These are phyloP conservation scores for Tenebrio molitor DNA, from an alignment of 1,140 invertebrate species.

Conservation along the genomic window DNA sequence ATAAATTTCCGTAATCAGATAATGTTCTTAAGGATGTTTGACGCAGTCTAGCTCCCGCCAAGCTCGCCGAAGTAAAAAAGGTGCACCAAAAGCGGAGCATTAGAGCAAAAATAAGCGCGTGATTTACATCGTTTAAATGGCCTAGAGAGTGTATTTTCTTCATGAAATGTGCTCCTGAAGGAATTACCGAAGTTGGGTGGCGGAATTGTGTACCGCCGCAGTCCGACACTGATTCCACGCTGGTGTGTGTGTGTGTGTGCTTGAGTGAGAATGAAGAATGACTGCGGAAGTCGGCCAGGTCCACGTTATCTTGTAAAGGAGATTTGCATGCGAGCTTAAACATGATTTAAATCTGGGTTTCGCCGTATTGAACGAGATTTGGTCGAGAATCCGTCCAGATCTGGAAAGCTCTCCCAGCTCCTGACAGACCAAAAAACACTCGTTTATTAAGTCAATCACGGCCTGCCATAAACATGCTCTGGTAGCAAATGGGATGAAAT, in stretches of 20 bases:
- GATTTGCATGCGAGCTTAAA: constrained; percentile 46
- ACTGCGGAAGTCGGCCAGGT: constrained; percentile 44
- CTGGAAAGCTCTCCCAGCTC: not conserved
- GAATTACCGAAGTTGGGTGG: constrained; percentile 5
- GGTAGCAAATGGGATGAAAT: constrained; percentile 33
- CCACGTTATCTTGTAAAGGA: constrained; percentile 45
- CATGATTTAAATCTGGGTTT: constrained; percentile 41
- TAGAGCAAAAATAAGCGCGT: constrained; percentile 3
- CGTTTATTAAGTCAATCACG: constrained; percentile 38
- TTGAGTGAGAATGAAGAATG: constrained; percentile 41
- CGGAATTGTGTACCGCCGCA: constrained; percentile 9
- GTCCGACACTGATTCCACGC: not conserved
- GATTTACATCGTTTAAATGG: constrained; percentile 25
- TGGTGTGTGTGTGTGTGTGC: constrained; percentile 32
- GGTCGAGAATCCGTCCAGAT: not conserved
- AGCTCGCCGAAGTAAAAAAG: no score
- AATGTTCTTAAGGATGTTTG: no score
- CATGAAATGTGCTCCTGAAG: constrained; percentile 22
- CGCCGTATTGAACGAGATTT: constrained; percentile 5
- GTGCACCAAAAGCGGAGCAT: no score
- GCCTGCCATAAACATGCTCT: constrained; percentile 34
- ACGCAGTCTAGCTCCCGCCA: no score
- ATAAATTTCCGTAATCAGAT: no score
- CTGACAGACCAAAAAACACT: constrained; percentile 17
- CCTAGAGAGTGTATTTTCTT: constrained; percentile 35